Evolutionary conservation across 2,797 vertebrate genomes (phyloP), one percentile per base, ranked within the genome.

Genomic region (Enteromius paludinosus): DNA sequence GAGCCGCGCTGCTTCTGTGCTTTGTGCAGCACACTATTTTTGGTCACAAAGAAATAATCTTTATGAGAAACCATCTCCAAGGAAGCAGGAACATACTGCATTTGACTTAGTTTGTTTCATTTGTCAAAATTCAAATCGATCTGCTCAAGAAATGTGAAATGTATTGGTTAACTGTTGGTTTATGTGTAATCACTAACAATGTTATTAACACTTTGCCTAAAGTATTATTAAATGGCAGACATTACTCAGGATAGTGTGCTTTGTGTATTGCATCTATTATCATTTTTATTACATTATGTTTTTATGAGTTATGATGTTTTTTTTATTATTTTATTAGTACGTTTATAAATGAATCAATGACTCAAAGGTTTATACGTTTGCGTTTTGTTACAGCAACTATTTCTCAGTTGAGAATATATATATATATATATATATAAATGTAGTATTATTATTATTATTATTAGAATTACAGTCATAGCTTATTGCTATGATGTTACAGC

Each of bases 11-110:
- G 47, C 68, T 75, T 71, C 65, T 17, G 45, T 62, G 35, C 61
- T 74, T 85, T 85, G 23, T 83, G 23, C 45, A 74, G 49, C 80
- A 79, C 82, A 69, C 74, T 68, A 81, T 72, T 74, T 78, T 82
- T 47, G 65, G 79, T 56, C 38, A 20, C 71, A 75, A 74, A 74
- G 61, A 66, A 82, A 66, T 68, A 11, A 56, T 75, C 61, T 82
- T 66, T 66, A 65, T 75, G 47, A 66, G 25, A 65, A 78, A 56
- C 70, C 14, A 47, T 85, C 79, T 72, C 25, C n/a, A 25, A 45
- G 28, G 45, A 30, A 70, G 14, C 35, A 56, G 77, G n/a, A 70
- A 70, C 14, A 12, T 71, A 66, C 38, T 25, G n/a, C 47, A 54
- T 41, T 30, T 70, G 35, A 54, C 47, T 79, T 47, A 35, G 38